Evolutionary conservation across 1,140 invertebrate genomes (phyloP).

Genomic region (Dendrolimus kikuchii): DNA sequence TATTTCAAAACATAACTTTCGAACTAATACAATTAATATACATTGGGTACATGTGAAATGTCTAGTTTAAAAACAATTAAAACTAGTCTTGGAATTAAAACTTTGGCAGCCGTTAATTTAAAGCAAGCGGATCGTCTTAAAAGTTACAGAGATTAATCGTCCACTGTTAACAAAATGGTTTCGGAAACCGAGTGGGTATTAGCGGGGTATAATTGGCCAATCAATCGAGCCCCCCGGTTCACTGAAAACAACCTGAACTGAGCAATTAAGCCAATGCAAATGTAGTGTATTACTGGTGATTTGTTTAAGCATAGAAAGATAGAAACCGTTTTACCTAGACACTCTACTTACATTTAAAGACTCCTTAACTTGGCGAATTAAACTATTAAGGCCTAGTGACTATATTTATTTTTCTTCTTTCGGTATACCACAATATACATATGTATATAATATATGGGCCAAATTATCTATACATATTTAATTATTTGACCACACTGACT

Average conservation of each 20-base stretch:
- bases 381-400: too few species aligned
- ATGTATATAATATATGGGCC: too few species aligned
- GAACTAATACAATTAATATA: too few species aligned
- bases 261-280: conserved; percentile 35
- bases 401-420: conserved; percentile 3
- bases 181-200: conserved; percentile 20
- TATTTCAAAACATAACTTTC: too few species aligned
- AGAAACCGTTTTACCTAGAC: conserved; percentile 2
- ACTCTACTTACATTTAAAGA: background rate
- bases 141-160: conserved; percentile 8
- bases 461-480: too few species aligned
- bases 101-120: background rate
- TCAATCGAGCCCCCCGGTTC: conserved; percentile 35
- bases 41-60: too few species aligned
- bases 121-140: background rate
- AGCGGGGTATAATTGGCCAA: conserved; percentile 48
- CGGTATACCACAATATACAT: background rate
- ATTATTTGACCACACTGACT: too few species aligned
- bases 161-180: conserved; percentile 17
- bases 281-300: conserved; percentile 29
- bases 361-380: too few species aligned
- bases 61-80: too few species aligned
- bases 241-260: conserved; percentile 28
- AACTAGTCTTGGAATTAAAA: too few species aligned
- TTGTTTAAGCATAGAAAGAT: conserved; percentile 16